Base-by-base conservation (phyloP, 2,888 invertebrate species). In the Drosophila setosimentum region DNA sequence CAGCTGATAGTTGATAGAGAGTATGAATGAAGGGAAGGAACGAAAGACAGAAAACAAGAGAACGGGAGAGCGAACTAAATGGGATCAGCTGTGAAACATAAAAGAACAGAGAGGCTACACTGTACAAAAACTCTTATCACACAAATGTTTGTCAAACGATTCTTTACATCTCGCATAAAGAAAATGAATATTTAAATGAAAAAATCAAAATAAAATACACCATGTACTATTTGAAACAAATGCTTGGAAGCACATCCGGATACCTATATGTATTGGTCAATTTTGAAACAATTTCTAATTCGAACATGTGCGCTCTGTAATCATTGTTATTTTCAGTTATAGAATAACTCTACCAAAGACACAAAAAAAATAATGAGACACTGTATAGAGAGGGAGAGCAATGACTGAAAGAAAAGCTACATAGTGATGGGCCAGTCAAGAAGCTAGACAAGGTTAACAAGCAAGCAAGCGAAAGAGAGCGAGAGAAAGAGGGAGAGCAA, bases 1-100 rank as follows among this genome's bases (percentile, higher is more conserved):
- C 68, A 61, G 63, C 70, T 63, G 70, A 69, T 69, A 57, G 60
- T 45, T 33, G 48, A 24, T 18, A 67, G 32, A 32, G 33, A 21
- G 29, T 2, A 18, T 32, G 30, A 48, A 45, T 13, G 24, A 45
- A 57, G 21, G 29, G 37, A 6, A 45, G 27, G n/a, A 21, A 49
- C 33, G 24, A 35, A 35, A 35, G 18, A 3, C 2, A 7, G 21
- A 13, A 10, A 1, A 30, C 29, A 16, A 57, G 42, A 37, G 35
- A 40, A 27, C 21, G 40, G n/a, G 24, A 35, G 24, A 33, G 35
- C 35, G 35, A 35, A 27, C 27, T n/a, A 27, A 55, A 55, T n/a
- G 54, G 4, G 37, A 55, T 55, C 27, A 55, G 54, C 54, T 54
- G 54, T 54, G 27, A 54, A 27, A 54, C 27, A n/a, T 37, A 55